phyloP scores from a whole-genome alignment of 2,888 invertebrate genomes.

The Callyntrura guangdongensis region DNA sequence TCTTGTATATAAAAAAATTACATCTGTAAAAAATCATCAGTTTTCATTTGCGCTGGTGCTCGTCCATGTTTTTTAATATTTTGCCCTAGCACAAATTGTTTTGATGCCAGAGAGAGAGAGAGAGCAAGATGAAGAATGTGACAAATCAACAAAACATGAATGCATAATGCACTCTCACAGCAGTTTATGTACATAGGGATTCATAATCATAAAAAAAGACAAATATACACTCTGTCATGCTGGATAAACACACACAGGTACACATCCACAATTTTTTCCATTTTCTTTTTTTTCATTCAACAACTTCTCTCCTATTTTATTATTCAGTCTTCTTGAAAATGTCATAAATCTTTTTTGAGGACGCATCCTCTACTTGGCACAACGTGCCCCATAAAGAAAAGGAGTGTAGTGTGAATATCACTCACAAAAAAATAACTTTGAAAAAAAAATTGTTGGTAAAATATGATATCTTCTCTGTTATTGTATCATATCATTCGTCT shows the following conservation, averaged over 20 bases:
- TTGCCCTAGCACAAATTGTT: constrained; percentile 2
- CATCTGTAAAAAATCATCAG: neutral
- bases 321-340: constrained; percentile 14
- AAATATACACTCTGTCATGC: constrained; percentile 39
- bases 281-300: constrained; percentile 14
- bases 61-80: too few relatives aligned
- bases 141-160: constrained; percentile 53
- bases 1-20: constrained; percentile 13
- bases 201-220: neutral
- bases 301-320: neutral
- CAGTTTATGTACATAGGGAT: neutral
- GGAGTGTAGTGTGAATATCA: neutral
- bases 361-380: neutral
- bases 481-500: too few relatives aligned
- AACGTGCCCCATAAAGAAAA: neutral
- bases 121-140: constrained; percentile 5
- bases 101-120: neutral
- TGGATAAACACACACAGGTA: constrained; percentile 54
- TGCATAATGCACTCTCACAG: constrained; percentile 19
- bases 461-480: too few relatives aligned
- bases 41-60: too few relatives aligned
- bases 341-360: constrained; percentile 62
- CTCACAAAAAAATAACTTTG: neutral
- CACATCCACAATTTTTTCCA: neutral
- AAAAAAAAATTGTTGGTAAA: too few relatives aligned